These are phyloP conservation scores for Mugil cephalus DNA, from an alignment of 2,113 vertebrate genomes.

Conservation along the genomic window DNA sequence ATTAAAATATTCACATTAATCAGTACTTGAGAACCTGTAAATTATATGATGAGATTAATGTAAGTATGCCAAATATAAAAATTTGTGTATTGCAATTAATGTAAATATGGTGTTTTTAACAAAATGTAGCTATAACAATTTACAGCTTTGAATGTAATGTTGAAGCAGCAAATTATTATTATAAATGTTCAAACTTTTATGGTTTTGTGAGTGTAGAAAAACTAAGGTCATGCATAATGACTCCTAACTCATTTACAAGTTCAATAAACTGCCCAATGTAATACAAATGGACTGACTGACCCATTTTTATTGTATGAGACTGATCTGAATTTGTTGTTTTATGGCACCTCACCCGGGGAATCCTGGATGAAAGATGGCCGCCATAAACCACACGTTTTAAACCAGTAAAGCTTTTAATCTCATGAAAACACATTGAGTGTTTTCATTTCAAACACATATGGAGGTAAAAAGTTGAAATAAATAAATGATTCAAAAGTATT, in stretches of 20 bases:
- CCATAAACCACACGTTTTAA: no score
- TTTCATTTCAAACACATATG: no score
- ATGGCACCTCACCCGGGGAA: no score
- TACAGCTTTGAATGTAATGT: slow-evolving; percentile 99
- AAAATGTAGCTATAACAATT: slow-evolving; percentile 99
- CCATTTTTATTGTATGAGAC: no score
- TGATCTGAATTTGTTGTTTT: no score
- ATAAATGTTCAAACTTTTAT: slow-evolving; percentile 99
- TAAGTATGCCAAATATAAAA: slow-evolving; percentile 99
- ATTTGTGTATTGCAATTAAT: slow-evolving; percentile 96
- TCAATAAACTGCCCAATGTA: slow-evolving; percentile 84
- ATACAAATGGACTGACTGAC: slow-evolving; percentile 74
- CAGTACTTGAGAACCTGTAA: slow-evolving; percentile 94
- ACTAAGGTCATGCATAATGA: slow-evolving; percentile 89
- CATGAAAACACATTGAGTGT: no score
- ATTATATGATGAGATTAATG: slow-evolving; percentile 96
- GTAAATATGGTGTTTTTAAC: slow-evolving; percentile 99
- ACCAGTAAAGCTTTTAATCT: no score
- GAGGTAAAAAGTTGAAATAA: no score
- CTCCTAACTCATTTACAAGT: slow-evolving; percentile 85
- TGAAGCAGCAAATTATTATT: slow-evolving; percentile 93
- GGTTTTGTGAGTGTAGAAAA: slow-evolving; percentile 95
- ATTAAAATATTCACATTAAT: slow-evolving; percentile 85
- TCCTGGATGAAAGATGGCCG: no score
- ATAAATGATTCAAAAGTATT: no score